These are phyloP conservation scores for Anarsia innoxiella DNA, from an alignment of 2,888 invertebrate genomes.

Conservation along the genomic window DNA sequence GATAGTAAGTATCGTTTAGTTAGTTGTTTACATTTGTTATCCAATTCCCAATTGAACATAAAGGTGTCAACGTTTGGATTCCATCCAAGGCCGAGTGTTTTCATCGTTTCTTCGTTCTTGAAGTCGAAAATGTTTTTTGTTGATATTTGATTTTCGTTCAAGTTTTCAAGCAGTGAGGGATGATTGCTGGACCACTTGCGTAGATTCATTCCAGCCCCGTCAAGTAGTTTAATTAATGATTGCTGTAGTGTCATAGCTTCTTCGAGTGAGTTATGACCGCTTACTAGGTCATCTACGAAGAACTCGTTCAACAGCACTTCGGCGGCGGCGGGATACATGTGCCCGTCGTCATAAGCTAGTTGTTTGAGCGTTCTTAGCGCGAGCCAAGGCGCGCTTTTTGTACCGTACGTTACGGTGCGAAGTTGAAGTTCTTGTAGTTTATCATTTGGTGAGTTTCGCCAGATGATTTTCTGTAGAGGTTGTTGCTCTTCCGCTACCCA, in stretches of 20 bases:
- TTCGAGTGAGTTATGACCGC: not conserved
- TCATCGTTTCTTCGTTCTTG: not conserved
- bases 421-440: not conserved
- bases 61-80: not conserved
- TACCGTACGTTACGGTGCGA: no score
- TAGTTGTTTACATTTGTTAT: no score
- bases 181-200: constrained; percentile 3
- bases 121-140: no score
- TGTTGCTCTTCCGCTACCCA: not conserved
- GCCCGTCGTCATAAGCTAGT: constrained; percentile 9
- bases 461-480: not conserved
- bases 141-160: not conserved
- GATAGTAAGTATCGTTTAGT: not conserved
- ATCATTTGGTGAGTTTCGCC: not conserved
- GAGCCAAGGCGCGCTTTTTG: no score
- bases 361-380: constrained; percentile 11
- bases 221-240: not conserved
- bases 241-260: not conserved
- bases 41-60: not conserved
- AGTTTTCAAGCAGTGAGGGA: not conserved
- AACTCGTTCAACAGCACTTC: not conserved
- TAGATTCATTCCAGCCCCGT: not conserved
- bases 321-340: constrained; percentile 5
- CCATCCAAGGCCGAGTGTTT: constrained; percentile 1
- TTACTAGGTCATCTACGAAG: no score